Percentiles rank a stretch among this genome's conserved stretches.
These are phyloP conservation scores for Dendrocincla tyrannina DNA, from an alignment of 2,797 vertebrate species.

Conservation along the genomic window DNA sequence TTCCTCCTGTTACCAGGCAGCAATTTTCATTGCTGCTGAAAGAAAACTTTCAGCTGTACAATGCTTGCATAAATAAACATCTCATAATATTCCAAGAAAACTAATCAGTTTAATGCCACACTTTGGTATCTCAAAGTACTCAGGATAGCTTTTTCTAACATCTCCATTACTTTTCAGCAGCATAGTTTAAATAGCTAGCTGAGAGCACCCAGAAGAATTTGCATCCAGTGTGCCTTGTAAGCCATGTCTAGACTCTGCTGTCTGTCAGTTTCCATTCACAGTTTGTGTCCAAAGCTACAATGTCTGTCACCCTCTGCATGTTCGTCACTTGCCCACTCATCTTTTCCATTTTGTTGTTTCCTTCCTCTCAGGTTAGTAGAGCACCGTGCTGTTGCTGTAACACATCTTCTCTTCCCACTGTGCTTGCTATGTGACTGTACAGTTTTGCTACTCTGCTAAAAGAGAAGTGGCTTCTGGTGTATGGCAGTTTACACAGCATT, in stretches of 20 bases:
- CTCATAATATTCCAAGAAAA: not conserved
- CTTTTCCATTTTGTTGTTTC: not conserved
- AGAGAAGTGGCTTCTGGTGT: not conserved
- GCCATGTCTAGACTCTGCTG: not conserved
- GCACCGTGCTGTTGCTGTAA: not conserved
- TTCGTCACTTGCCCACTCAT: rapidly evolving
- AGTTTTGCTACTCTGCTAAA: not conserved
- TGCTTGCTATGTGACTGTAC: not conserved
- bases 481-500: not conserved
- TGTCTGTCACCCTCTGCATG: not conserved
- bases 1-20: not conserved
- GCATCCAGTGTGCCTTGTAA: not conserved
- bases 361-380: not conserved
- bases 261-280: not conserved
- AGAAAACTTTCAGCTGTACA: not conserved
- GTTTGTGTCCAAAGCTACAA: not conserved
- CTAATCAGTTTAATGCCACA: not conserved
- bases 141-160: not conserved
- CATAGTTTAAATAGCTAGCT: not conserved
- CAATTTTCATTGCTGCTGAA: not conserved
- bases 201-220: not conserved
- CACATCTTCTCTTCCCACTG: not conserved
- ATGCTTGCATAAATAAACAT: not conserved
- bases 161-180: not conserved
- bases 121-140: not conserved